Conservation (phyloP, 2,797 vertebrate species). For the Odontamblyopus rebecca region DNA sequence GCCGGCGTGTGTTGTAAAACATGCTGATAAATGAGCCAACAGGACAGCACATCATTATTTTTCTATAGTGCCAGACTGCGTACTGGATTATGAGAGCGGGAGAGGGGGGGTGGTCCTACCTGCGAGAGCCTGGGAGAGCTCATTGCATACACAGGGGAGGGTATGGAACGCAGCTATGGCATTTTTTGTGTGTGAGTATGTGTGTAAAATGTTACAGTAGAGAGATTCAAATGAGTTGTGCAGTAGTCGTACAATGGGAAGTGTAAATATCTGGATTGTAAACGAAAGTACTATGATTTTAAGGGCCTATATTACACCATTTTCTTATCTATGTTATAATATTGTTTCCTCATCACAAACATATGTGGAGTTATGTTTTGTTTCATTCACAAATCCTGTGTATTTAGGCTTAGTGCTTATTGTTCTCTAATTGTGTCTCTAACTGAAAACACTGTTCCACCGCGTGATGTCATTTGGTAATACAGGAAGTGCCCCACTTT, state of each 20-base stretch:
- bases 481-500: too few relatives aligned
- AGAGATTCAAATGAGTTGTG: not conserved
- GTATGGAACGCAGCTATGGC: slow-evolving; percentile 23
- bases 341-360: too few relatives aligned
- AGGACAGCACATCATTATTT: slow-evolving; percentile 96
- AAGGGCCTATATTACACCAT: too few relatives aligned
- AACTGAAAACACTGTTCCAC: too few relatives aligned
- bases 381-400: too few relatives aligned
- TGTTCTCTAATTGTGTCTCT: too few relatives aligned
- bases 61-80: slow-evolving; percentile 87
- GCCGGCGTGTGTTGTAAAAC: slow-evolving; percentile 96
- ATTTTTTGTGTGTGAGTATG: slow-evolving; percentile 12
- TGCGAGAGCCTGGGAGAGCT: slow-evolving; percentile 61
- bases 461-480: too few relatives aligned
- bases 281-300: too few relatives aligned
- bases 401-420: too few relatives aligned
- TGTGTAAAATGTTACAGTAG: not conserved
- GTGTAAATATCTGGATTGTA: not conserved
- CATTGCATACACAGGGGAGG: slow-evolving; percentile 20
- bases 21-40: slow-evolving; percentile 99
- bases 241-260: not conserved
- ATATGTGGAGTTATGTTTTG: too few relatives aligned
- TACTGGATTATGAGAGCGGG: slow-evolving; percentile 90
- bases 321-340: too few relatives aligned
- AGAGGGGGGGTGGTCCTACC: slow-evolving; percentile 62